phyloP scores from a whole-genome alignment of 2,113 vertebrate genomes.

The Sinocyclocheilus anophthalmus region DNA sequence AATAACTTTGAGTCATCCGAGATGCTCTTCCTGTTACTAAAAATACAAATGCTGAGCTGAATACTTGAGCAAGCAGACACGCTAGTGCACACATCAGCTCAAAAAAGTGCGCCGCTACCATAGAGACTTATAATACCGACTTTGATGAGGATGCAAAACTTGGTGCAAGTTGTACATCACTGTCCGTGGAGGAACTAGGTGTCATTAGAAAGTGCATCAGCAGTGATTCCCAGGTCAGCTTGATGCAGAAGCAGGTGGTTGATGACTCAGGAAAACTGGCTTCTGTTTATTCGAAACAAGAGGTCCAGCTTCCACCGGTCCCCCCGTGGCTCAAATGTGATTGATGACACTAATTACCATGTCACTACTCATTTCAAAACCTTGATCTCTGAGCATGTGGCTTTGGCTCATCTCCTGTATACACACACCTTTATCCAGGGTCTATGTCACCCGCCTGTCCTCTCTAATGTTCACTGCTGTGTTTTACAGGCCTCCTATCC shows the following conservation, averaged over 20 bases:
- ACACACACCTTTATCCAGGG: too few relatives aligned
- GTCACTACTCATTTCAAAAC: too few relatives aligned
- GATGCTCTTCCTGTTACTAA: constrained; percentile 7
- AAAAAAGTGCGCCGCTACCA: not conserved
- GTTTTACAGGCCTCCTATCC: too few relatives aligned
- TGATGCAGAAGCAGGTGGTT: constrained; percentile 48
- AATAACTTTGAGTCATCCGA: not conserved
- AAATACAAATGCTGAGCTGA: constrained; percentile 5
- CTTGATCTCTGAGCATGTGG: too few relatives aligned
- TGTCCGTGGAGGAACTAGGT: not conserved
- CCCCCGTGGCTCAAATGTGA: too few relatives aligned
- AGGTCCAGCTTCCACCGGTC: too few relatives aligned
- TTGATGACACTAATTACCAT: too few relatives aligned
- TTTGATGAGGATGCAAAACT: constrained; percentile 1
- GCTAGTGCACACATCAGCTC: constrained; percentile 29
- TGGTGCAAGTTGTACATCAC: not conserved
- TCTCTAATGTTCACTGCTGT: too few relatives aligned
- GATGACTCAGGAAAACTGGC: constrained; percentile 17
- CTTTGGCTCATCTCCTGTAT: too few relatives aligned
- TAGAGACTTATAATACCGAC: constrained; percentile 17
- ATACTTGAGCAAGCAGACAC: constrained; percentile 12
- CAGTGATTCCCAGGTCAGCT: constrained; percentile 21
- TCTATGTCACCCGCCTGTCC: too few relatives aligned
- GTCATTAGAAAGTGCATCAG: constrained; percentile 29
- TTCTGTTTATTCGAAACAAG: constrained; percentile 25